Evolutionary conservation across 2,888 invertebrate genomes (phyloP), one percentile per base, ranked within the genome.

Genomic region (Rotaria macrura): DNA sequence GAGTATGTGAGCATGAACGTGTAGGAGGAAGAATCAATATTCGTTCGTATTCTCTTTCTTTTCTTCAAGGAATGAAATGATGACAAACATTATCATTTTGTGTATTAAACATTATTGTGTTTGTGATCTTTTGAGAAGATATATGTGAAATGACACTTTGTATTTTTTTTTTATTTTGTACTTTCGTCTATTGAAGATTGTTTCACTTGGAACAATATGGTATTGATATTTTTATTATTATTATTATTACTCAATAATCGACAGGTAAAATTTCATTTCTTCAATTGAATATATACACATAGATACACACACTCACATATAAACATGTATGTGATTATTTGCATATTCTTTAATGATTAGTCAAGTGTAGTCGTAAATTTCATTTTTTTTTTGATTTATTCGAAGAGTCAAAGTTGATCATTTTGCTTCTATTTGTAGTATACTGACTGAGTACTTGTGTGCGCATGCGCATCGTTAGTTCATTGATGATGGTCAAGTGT

Each of bases 11-110:
- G 34, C 65, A 65, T 65, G 65, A 65, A 65, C 65, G 14, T 65
- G 65, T 65, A 65, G 65, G 34, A 65, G 65, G 65, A 65, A 65
- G 65, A 65, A 65, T 65, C 34, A 65, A 65, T 65, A 65, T 65
- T 65, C 65, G 65, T 34, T 65, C 38, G 34, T 20, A 14, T 65
- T 29, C 34, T 65, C 38, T 17, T 57, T 29, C 1, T 14, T 65
- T 20, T 34, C 38, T 65, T 65, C 34, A 34, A 65, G 29, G 65
- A 29, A 34, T 14, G 5, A 29, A 65, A 65, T 34, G 65, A 65
- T 25, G 65, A 65, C 34, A 65, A 65, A 65, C 65, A 65, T 65
- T 65, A 38, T 65, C 34, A 65, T 65, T 20, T 65, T 65, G 65
- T 38, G 34, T 65, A 65, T 34, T 25, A 54, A 54, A 54, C 25